Conservation (phyloP, 2,888 invertebrate species). For the Lepidonotus clava region DNA sequence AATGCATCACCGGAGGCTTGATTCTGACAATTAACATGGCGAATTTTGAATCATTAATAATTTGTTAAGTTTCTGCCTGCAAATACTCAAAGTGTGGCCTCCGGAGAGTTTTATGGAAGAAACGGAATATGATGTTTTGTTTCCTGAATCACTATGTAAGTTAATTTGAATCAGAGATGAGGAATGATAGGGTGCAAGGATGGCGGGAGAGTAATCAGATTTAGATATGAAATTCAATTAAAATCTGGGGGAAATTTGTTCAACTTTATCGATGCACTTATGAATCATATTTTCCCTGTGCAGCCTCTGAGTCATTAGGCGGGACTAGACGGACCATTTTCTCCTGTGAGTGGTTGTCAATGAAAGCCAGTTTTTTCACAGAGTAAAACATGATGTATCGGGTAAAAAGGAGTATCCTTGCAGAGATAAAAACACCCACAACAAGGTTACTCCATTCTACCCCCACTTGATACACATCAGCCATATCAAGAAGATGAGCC, state of each 20-base stretch:
- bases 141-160: no score
- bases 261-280: conserved; percentile 44
- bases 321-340: not conserved
- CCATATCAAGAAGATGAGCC: no score
- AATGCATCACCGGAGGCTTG: not conserved
- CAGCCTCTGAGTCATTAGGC: not conserved
- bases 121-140: no score
- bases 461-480: no score
- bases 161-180: not conserved
- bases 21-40: not conserved
- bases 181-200: not conserved
- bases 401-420: not conserved
- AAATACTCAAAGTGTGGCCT: not conserved
- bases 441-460: not conserved
- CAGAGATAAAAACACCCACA: not conserved
- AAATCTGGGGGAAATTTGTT: conserved; percentile 39
- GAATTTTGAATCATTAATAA: not conserved
- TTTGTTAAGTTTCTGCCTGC: not conserved
- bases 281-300: not conserved
- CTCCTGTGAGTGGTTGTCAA: not conserved
- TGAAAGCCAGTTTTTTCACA: not conserved
- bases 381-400: not conserved
- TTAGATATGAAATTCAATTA: conserved; percentile 38
- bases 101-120: no score
- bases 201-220: not conserved